These are phyloP conservation scores for Helostoma temminkii DNA, from an alignment of 2,797 vertebrate genomes.

Conservation along the genomic window DNA sequence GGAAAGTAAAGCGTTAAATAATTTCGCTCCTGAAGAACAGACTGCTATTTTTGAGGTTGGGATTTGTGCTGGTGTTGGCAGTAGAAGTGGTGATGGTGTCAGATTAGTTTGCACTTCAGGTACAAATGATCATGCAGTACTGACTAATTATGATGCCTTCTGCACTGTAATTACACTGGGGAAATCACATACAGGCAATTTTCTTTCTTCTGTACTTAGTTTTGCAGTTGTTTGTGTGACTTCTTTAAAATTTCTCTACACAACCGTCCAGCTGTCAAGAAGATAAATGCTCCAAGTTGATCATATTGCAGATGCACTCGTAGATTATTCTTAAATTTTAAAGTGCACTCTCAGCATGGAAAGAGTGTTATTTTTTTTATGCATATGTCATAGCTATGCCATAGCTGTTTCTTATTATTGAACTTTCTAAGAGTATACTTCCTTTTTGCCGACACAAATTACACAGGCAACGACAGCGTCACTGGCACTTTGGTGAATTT, in stretches of 20 bases:
- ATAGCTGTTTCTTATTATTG: too few relatives aligned
- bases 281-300: neutral
- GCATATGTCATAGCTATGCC: too few relatives aligned
- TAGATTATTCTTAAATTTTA: too few relatives aligned
- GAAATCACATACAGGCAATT: neutral
- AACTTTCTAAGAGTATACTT: too few relatives aligned
- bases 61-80: conserved; percentile 13
- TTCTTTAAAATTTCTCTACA: neutral
- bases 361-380: too few relatives aligned
- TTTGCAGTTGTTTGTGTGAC: neutral
- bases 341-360: neutral
- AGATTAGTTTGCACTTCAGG: conserved; percentile 6
- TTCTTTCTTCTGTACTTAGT: neutral
- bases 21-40: conserved; percentile 17
- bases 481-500: too few relatives aligned
- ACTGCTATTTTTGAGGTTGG: conserved; percentile 21
- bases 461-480: too few relatives aligned
- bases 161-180: neutral
- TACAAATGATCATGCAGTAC: neutral
- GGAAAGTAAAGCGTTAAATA: conserved; percentile 10
- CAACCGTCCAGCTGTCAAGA: neutral
- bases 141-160: neutral
- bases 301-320: too few relatives aligned
- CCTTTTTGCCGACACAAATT: too few relatives aligned
- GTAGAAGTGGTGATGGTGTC: neutral